Percentiles rank a stretch among this genome's conserved stretches.
Conservation (phyloP, 2,888 invertebrate genomes). For the Branchipolynoe longqiensis region DNA sequence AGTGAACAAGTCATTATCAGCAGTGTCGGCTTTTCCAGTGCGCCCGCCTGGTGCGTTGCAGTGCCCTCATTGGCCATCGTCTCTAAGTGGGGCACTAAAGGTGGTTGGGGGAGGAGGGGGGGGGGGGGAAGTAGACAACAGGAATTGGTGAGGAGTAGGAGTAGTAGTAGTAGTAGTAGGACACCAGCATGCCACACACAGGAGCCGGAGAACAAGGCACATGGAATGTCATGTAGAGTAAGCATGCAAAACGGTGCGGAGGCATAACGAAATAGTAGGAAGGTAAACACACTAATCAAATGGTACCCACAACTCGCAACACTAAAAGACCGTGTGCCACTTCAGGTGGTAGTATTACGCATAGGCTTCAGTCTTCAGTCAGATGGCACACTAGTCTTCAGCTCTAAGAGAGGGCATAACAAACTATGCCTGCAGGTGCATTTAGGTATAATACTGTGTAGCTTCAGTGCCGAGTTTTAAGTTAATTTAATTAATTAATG, state of each 20-base stretch:
- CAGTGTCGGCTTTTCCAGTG: too few species aligned
- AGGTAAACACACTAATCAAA: slow-evolving; percentile 28
- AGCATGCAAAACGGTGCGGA: slow-evolving; percentile 41
- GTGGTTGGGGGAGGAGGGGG: too few species aligned
- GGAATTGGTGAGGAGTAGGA: too few species aligned
- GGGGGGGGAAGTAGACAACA: too few species aligned
- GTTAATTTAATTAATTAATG: slow-evolving; percentile 25
- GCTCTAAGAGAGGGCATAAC: neutral
- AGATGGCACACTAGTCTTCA: slow-evolving; percentile 5
- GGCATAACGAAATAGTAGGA: neutral
- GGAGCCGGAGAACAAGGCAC: slow-evolving; percentile 9
- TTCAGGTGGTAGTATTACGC: slow-evolving; percentile 10
- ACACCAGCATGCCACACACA: slow-evolving; percentile 48
- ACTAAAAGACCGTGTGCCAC: slow-evolving; percentile 24
- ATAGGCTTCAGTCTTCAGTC: slow-evolving; percentile 25
- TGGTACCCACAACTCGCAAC: neutral
- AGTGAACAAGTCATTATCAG: too few species aligned
- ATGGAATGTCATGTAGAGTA: slow-evolving; percentile 27
- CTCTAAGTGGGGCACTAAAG: too few species aligned
- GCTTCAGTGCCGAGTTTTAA: slow-evolving; percentile 52
- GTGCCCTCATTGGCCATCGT: too few species aligned
- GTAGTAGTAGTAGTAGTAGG: neutral
- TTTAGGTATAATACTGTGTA: slow-evolving; percentile 50
- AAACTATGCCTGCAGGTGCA: slow-evolving; percentile 34
- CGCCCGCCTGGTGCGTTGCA: too few species aligned